A percentile compares a stretch with the other conserved stretches of the same genome.
phyloP scores from a whole-genome alignment of 2,113 vertebrate species.

The Suncus etruscus region DNA sequence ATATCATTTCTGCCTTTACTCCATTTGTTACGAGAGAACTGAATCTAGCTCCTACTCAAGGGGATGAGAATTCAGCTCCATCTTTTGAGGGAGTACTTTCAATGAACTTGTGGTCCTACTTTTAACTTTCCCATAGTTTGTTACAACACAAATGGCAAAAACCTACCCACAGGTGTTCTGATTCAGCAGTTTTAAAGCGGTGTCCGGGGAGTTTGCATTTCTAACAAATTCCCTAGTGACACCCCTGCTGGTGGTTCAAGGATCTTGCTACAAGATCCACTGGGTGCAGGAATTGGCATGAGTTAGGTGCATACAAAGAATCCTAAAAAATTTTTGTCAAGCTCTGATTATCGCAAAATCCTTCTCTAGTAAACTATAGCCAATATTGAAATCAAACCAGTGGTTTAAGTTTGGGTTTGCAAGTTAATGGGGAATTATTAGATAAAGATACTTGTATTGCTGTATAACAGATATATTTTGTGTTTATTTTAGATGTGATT shows the following conservation, averaged over 20 bases:
- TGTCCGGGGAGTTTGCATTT: constrained; percentile 8
- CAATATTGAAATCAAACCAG: constrained; percentile 34
- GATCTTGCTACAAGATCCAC: constrained; percentile 14
- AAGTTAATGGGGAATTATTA: constrained; percentile 14
- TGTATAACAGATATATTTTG: constrained; percentile 20
- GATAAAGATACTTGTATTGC: not conserved
- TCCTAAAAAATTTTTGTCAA: not conserved
- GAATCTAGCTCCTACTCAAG: not conserved
- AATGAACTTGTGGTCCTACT: too few relatives aligned
- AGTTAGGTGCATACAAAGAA: not conserved
- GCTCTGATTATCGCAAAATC: constrained; percentile 41
- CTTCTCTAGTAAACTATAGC: not conserved
- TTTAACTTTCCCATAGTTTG: not conserved
- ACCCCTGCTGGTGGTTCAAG: not conserved
- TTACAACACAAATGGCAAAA: not conserved
- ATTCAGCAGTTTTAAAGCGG: not conserved
- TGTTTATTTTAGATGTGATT: constrained; percentile 50
- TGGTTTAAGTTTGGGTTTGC: constrained; percentile 44
- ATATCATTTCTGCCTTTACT: not conserved
- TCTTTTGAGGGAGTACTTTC: not conserved
- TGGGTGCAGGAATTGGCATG: not conserved
- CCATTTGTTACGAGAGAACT: not conserved
- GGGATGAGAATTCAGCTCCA: not conserved
- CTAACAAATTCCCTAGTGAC: constrained; percentile 32
- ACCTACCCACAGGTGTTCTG: not conserved